phyloP scores from a whole-genome alignment of 2,113 vertebrate species.

The Perccottus glenii region DNA sequence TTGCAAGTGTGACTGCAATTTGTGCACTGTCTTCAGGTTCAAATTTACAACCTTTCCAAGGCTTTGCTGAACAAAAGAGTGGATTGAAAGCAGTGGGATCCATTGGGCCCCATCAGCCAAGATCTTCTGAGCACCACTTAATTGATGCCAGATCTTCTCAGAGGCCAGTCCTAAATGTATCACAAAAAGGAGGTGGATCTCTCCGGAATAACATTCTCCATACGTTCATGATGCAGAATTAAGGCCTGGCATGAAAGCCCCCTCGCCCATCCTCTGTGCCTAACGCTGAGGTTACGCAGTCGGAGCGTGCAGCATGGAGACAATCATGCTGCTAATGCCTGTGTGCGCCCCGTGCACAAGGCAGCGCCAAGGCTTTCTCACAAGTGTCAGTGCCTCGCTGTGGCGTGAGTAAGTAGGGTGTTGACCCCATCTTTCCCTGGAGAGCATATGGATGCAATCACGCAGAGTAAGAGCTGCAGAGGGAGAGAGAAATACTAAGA shows the following conservation, averaged over 20 bases:
- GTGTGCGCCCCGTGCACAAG: constrained; percentile 9
- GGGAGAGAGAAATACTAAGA: constrained; percentile 48
- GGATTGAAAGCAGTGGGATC: constrained; percentile 72
- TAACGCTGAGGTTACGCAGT: constrained; percentile 42
- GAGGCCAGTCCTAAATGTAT: constrained; percentile 59
- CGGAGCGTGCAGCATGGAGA: constrained; percentile 41
- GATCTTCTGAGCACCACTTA: constrained; percentile 70
- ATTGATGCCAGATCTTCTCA: constrained; percentile 79
- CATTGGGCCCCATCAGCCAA: constrained; percentile 64
- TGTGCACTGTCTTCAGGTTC: constrained; percentile 76
- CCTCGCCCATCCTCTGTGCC: constrained; percentile 38
- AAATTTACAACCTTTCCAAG: constrained; percentile 73
- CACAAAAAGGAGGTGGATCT: constrained; percentile 56
- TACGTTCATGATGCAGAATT: constrained; percentile 62
- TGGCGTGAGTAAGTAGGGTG: constrained; percentile 77
- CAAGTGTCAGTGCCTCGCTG: constrained; percentile 73
- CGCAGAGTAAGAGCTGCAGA: constrained; percentile 32
- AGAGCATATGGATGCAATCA: constrained; percentile 80
- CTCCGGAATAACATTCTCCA: constrained; percentile 59
- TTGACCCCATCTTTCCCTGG: constrained; percentile 75
- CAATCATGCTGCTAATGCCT: constrained; percentile 39
- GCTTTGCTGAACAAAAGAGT: constrained; percentile 73
- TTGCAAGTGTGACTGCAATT: constrained; percentile 78
- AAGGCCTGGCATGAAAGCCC: constrained; percentile 58
- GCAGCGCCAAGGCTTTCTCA: constrained; percentile 63